Conservation (phyloP, 2,797 vertebrate genomes). For the Chaunax sp. region DNA sequence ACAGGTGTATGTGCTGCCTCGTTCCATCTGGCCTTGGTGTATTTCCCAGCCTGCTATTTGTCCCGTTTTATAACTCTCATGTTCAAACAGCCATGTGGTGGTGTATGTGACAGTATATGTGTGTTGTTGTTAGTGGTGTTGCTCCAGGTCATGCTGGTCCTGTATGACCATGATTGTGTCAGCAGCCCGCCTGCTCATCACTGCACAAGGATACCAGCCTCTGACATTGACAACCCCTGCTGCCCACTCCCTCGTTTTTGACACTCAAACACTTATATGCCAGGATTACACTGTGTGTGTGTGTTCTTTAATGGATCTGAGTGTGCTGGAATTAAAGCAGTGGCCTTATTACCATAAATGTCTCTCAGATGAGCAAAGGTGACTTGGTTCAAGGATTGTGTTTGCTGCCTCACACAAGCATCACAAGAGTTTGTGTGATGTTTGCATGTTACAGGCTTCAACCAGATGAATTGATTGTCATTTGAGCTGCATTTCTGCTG, state of each 20-base stretch:
- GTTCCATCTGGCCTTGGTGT: slow-evolving; percentile 71
- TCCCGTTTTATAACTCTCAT: slow-evolving; percentile 65
- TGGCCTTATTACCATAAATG: slow-evolving; percentile 32
- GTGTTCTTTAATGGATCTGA: slow-evolving; percentile 23
- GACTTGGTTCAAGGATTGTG: slow-evolving; percentile 50
- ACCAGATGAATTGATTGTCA: neutral
- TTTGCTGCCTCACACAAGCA: neutral
- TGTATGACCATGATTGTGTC: slow-evolving; percentile 77
- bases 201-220: slow-evolving; percentile 61
- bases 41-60: slow-evolving; percentile 71
- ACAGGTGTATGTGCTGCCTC: slow-evolving; percentile 66
- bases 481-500: too few relatives aligned
- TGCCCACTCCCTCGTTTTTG: slow-evolving; percentile 9
- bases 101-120: slow-evolving; percentile 21
- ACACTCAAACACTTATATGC: slow-evolving; percentile 6
- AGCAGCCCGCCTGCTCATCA: slow-evolving; percentile 61
- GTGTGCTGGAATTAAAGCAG: slow-evolving; percentile 38
- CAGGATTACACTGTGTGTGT: neutral
- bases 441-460: neutral
- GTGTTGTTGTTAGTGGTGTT: slow-evolving; percentile 30
- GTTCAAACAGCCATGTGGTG: slow-evolving; percentile 47
- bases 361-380: slow-evolving; percentile 30
- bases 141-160: slow-evolving; percentile 75
- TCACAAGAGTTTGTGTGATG: neutral
- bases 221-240: slow-evolving; percentile 70